Evolutionary conservation across 2,113 vertebrate species (phyloP).

Genomic region (Procavia capensis): DNA sequence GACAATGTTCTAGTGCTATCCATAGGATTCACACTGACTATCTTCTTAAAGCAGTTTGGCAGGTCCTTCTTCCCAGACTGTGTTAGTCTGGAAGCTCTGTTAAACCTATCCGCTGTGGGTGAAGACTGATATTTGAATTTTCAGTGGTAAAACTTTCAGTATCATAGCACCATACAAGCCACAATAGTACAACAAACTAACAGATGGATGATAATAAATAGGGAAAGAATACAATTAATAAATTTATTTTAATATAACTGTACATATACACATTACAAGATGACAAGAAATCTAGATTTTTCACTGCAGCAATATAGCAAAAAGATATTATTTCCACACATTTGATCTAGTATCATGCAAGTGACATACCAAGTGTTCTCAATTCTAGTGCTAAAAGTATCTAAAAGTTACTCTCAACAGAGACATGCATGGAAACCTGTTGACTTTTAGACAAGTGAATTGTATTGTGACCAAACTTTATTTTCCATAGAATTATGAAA

Average conservation of each 20-base stretch:
- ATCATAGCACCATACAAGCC: too few species aligned
- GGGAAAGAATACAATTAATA: background rate
- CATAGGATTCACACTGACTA: too few species aligned
- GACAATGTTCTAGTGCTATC: too few species aligned
- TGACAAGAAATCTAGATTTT: slow-evolving; percentile 3
- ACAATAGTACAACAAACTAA: too few species aligned
- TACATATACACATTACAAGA: background rate
- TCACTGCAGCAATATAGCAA: background rate
- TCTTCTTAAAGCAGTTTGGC: too few species aligned
- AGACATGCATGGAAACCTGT: background rate
- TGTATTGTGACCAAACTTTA: background rate
- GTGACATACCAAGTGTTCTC: background rate
- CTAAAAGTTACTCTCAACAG: slow-evolving; percentile 9
- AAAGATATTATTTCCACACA: background rate
- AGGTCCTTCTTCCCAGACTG: too few species aligned
- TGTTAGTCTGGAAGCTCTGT: too few species aligned
- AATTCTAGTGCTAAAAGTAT: background rate
- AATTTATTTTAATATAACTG: background rate
- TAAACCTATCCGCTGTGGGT: too few species aligned
- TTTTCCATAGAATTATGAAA: background rate
- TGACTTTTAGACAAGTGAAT: background rate
- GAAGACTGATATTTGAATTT: too few species aligned
- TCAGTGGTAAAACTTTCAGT: too few species aligned
- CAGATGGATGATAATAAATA: background rate
- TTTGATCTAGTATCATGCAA: background rate